Evolutionary conservation across 2,113 vertebrate genomes (phyloP).

Genomic region (Monarcha castaneiventris): DNA sequence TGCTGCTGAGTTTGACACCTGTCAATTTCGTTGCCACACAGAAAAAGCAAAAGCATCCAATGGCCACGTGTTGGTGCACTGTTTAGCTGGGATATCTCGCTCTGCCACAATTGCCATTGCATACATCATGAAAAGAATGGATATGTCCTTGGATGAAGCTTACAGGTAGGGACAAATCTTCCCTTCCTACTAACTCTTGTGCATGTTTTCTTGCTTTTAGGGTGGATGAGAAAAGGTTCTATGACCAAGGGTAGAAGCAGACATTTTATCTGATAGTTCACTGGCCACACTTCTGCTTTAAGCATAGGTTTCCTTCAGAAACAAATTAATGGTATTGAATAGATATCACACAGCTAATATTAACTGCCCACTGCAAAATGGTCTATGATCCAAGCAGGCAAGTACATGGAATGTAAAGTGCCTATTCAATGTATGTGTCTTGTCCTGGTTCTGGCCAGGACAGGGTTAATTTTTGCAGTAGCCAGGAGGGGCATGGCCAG

Average conservation of each 20-base stretch:
- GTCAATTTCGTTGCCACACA: constrained; percentile 47
- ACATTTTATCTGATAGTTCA: neutral
- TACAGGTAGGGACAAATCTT: constrained; percentile 73
- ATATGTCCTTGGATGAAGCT: constrained; percentile 82
- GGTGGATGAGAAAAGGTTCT: neutral
- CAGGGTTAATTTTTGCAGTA: neutral
- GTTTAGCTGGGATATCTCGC: constrained; percentile 80
- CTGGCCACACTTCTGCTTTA: neutral
- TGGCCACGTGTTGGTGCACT: constrained; percentile 77
- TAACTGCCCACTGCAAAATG: neutral
- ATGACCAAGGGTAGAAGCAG: neutral
- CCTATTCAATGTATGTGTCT: neutral
- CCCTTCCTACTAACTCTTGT: neutral
- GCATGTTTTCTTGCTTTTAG: neutral
- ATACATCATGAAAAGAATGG: constrained; percentile 86
- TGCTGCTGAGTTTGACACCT: neutral
- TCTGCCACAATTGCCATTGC: constrained; percentile 83
- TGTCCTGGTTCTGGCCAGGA: neutral
- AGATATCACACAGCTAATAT: neutral
- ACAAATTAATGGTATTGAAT: neutral
- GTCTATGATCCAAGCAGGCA: neutral
- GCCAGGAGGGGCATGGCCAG: neutral
- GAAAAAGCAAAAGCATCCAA: constrained; percentile 93
- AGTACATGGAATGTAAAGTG: neutral
- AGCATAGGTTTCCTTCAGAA: neutral